Percentiles rank a stretch among this genome's conserved stretches.
phyloP scores from a whole-genome alignment of 2,797 vertebrate species.

The Anolis apletophallus region DNA sequence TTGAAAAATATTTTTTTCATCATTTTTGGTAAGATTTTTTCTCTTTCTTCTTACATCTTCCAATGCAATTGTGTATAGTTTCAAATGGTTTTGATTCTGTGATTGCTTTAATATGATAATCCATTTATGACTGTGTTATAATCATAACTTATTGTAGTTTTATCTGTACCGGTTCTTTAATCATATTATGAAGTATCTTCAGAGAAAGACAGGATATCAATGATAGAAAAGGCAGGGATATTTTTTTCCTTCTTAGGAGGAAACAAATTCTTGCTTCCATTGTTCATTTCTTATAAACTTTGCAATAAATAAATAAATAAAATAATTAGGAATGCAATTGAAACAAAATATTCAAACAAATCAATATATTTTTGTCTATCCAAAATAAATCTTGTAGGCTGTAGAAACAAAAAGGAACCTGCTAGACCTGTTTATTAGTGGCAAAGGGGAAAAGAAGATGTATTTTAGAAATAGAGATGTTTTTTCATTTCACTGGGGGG shows the following conservation, averaged over 20 bases:
- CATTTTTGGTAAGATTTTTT: constrained; percentile 14
- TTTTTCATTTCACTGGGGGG: neutral
- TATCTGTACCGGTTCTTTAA: too few species aligned
- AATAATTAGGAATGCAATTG: neutral
- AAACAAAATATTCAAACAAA: neutral
- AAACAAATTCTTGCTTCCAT: neutral
- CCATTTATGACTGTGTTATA: too few species aligned
- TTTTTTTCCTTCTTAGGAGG: constrained; percentile 20
- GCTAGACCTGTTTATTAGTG: neutral
- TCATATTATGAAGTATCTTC: too few species aligned
- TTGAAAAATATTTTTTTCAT: constrained; percentile 61
- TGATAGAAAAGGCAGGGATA: neutral
- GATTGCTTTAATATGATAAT: too few species aligned
- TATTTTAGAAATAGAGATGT: neutral
- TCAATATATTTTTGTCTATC: neutral
- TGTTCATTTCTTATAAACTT: constrained; percentile 29
- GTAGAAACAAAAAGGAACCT: neutral
- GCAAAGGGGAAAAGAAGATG: neutral
- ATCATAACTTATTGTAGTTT: too few species aligned
- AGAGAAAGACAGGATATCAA: too few species aligned
- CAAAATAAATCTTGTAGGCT: constrained; percentile 1
- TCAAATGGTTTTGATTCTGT: too few species aligned
- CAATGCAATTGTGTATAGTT: neutral
- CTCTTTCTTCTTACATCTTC: too few species aligned
- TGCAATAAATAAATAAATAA: neutral